Conservation (phyloP, 2,797 vertebrate genomes). For the Melanotaenia boesemani region DNA sequence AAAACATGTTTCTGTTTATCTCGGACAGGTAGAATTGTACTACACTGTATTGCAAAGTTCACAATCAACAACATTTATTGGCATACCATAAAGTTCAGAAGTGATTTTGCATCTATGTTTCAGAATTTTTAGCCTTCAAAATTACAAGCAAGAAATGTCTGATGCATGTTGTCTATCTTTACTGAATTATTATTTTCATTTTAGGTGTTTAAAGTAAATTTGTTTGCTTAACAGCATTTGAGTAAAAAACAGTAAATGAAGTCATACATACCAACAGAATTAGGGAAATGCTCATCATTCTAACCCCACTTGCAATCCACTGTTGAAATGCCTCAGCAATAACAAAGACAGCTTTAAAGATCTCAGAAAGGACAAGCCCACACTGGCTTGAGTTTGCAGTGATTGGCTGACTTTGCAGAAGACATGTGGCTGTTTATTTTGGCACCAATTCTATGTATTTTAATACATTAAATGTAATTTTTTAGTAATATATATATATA, state of each 20-base stretch:
- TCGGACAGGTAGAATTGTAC: too few relatives aligned
- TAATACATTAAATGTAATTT: background rate
- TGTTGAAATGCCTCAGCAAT: background rate
- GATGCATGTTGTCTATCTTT: background rate
- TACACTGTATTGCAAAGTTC: too few relatives aligned
- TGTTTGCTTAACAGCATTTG: too few relatives aligned
- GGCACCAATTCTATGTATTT: background rate
- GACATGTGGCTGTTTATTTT: constrained; percentile 30
- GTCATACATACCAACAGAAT: constrained; percentile 66
- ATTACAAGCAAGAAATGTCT: background rate
- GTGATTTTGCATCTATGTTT: background rate
- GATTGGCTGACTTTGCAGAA: constrained; percentile 18
- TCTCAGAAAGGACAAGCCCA: constrained; percentile 48
- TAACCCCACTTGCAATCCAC: constrained; percentile 12
- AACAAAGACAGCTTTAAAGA: background rate
- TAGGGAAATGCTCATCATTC: constrained; percentile 60
- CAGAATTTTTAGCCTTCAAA: background rate
- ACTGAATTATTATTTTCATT: background rate
- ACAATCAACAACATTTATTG: background rate
- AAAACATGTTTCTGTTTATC: too few relatives aligned
- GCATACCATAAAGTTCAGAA: background rate
- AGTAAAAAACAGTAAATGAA: background rate
- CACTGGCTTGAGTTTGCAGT: constrained; percentile 43
- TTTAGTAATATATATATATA: too few relatives aligned
- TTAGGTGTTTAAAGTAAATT: too few relatives aligned